A percentile compares a stretch with the other conserved stretches of the same genome.
Evolutionary conservation across 2,888 invertebrate species (phyloP).

Genomic region (Scaptomyza cyrtandrae): DNA sequence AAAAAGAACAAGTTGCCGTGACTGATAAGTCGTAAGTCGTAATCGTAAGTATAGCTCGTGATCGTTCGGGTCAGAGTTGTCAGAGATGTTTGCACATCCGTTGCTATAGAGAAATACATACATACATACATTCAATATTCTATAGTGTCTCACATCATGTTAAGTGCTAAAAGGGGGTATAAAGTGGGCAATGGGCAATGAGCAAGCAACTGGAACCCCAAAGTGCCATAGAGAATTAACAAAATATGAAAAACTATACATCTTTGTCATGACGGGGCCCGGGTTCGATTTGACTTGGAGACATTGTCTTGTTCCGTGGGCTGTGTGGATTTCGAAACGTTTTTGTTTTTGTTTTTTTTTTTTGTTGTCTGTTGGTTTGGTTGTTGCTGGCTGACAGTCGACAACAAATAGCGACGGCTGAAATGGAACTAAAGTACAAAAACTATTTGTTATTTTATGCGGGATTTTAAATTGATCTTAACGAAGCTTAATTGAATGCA

Average conservation of each 20-base stretch:
- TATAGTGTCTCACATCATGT: slow-evolving; percentile 45
- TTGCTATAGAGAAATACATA: slow-evolving; percentile 33
- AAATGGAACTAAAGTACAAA: slow-evolving; percentile 80
- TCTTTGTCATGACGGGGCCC: slow-evolving; percentile 68
- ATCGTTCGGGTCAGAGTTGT: slow-evolving; percentile 69
- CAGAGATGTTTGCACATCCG: slow-evolving; percentile 64
- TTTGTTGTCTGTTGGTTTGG: slow-evolving; percentile 30
- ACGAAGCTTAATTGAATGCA: slow-evolving; percentile 85
- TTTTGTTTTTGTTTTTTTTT: slow-evolving; percentile 22
- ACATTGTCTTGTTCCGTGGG: slow-evolving; percentile 61
- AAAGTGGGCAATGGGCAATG: slow-evolving; percentile 25
- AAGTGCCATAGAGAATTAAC: slow-evolving; percentile 70
- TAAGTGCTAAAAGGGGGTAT: slow-evolving; percentile 53
- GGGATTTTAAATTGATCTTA: slow-evolving; percentile 85
- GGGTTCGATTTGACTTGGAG: slow-evolving; percentile 58
- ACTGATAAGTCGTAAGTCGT: slow-evolving; percentile 18
- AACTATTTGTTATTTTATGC: slow-evolving; percentile 84
- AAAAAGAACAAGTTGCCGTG: slow-evolving; percentile 8
- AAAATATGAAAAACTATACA: slow-evolving; percentile 74
- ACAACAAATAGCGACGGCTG: slow-evolving; percentile 66
- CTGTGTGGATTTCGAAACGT: slow-evolving; percentile 60
- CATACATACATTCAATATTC: neutral
- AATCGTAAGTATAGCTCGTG: slow-evolving; percentile 23
- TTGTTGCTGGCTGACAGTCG: slow-evolving; percentile 43
- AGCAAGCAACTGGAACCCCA: slow-evolving; percentile 50